Percentiles rank a stretch among this genome's conserved stretches.
Evolutionary conservation across 2,797 vertebrate genomes (phyloP).

Genomic region (Myotis vivesi): DNA sequence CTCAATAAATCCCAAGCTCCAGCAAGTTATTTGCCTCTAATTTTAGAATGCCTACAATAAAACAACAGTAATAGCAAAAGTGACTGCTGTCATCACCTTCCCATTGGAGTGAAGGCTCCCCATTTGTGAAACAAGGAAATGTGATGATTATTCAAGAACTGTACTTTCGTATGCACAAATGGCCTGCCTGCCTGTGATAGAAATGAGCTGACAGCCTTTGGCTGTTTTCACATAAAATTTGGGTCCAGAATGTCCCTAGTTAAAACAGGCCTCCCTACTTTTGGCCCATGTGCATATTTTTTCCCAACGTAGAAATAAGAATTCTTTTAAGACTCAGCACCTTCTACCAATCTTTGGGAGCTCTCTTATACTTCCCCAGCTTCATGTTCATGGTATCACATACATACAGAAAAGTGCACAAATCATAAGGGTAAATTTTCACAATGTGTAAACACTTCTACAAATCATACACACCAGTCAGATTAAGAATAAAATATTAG

Average conservation of each 20-base stretch:
- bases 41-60: constrained; percentile 55
- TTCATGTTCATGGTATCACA: background rate
- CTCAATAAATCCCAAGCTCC: constrained; percentile 28
- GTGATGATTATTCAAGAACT: constrained; percentile 57
- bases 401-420: background rate
- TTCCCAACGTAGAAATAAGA: background rate
- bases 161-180: constrained; percentile 56
- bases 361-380: background rate
- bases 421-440: background rate
- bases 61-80: constrained; percentile 43
- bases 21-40: constrained; percentile 56
- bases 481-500: background rate
- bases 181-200: constrained; percentile 67
- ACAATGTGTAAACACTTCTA: background rate
- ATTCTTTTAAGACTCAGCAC: constrained; percentile 54
- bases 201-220: constrained; percentile 68
- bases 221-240: constrained; percentile 68
- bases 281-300: background rate
- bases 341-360: background rate
- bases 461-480: background rate
- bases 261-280: constrained; percentile 42
- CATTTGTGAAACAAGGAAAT: constrained; percentile 60
- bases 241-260: constrained; percentile 54
- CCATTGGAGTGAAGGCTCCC: background rate
- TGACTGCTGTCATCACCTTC: constrained; percentile 63